Evolutionary conservation across 2,888 invertebrate genomes (phyloP).

Genomic region (Ectemnius lituratus): DNA sequence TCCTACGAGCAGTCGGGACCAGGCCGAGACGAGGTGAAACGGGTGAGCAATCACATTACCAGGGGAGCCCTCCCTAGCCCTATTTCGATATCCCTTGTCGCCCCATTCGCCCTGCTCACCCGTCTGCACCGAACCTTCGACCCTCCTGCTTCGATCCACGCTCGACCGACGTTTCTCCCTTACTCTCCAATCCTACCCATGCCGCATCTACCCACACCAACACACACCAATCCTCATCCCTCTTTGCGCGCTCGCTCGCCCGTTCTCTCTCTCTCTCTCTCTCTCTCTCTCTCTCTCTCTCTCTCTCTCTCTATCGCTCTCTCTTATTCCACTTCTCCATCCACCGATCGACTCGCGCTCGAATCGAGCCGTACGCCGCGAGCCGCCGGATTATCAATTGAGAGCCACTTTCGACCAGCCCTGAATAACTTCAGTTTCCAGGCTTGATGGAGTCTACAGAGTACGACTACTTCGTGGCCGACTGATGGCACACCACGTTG

Average conservation of each 20-base stretch:
- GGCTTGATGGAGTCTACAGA: conserved; percentile 29
- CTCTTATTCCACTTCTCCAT: conserved; percentile 28
- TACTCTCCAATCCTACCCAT: conserved; percentile 16
- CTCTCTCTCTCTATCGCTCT: conserved; percentile 4
- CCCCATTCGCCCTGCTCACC: conserved; percentile 45
- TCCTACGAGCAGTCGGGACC: conserved; percentile 54
- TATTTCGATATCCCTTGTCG: conserved; percentile 67
- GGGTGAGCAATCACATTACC: conserved; percentile 72
- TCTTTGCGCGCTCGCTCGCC: conserved; percentile 16
- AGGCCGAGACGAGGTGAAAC: conserved; percentile 63
- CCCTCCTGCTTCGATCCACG: conserved; percentile 49
- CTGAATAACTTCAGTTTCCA: conserved; percentile 54
- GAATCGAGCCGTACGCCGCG: conserved; percentile 52
- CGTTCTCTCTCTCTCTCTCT: too few relatives aligned
- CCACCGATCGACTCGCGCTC: conserved; percentile 36
- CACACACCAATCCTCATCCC: conserved; percentile 9
- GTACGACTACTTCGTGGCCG: conserved; percentile 10
- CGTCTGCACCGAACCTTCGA: conserved; percentile 56
- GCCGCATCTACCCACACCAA: conserved; percentile 11
- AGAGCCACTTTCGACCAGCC: conserved; percentile 59
- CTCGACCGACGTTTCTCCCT: conserved; percentile 13
- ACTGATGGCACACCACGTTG: conserved; percentile 2
- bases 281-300: conserved; percentile 11
- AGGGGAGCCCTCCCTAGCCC: conserved; percentile 66
- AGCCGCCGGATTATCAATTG: conserved; percentile 63